These are phyloP conservation scores for Uloborus diversus DNA, from an alignment of 1,140 invertebrate species.

Conservation along the genomic window DNA sequence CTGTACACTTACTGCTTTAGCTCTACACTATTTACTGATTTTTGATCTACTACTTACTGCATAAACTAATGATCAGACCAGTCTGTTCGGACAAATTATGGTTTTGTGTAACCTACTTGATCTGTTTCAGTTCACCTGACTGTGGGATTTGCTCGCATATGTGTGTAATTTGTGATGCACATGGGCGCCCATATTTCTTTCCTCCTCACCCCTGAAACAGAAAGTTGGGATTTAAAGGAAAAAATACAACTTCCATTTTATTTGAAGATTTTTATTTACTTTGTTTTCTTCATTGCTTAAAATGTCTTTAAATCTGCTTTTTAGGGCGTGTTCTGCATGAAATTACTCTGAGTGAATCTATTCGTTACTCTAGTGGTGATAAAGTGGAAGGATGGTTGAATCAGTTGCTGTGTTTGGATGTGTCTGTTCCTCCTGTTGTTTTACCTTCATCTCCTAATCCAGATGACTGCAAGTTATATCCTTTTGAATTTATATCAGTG, in stretches of 20 bases:
- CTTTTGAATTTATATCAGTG: conserved; percentile 24
- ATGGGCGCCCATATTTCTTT: too few species aligned
- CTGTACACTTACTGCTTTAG: too few species aligned
- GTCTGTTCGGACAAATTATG: too few species aligned
- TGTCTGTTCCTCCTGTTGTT: conserved; percentile 71
- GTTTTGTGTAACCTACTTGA: too few species aligned
- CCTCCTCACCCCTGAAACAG: too few species aligned
- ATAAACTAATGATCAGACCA: too few species aligned
- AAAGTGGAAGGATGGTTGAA: conserved; percentile 92
- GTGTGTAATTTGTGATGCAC: too few species aligned
- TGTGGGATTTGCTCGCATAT: too few species aligned
- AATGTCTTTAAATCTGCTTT: conserved; percentile 7
- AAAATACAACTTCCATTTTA: neutral
- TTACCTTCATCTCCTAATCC: conserved; percentile 86
- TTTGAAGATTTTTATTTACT: neutral
- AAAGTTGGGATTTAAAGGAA: too few species aligned
- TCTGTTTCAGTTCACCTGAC: too few species aligned
- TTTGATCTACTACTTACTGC: too few species aligned
- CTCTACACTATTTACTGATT: too few species aligned
- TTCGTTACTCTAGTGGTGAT: conserved; percentile 91
- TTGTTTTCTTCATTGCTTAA: neutral
- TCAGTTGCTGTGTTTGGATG: conserved; percentile 90
- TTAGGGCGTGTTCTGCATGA: conserved; percentile 67
- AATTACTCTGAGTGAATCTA: conserved; percentile 88
- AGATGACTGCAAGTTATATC: conserved; percentile 86